These are phyloP conservation scores for Luffia ferchaultella DNA, from an alignment of 2,888 invertebrate genomes.

Conservation along the genomic window DNA sequence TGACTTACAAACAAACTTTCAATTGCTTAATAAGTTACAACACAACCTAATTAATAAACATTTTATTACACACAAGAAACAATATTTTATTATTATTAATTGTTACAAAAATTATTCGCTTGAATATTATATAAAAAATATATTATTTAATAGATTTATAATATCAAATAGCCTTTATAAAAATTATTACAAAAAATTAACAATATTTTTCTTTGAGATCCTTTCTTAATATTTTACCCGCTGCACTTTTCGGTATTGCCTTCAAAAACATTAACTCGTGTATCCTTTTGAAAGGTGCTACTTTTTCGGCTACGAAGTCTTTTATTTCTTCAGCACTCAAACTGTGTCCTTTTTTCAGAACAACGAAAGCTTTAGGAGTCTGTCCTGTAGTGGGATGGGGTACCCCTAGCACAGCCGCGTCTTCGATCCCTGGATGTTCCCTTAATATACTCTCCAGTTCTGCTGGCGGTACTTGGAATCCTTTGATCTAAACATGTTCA, in stretches of 20 bases:
- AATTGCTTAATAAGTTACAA: too few relatives aligned
- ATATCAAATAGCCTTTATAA: slow-evolving; percentile 22
- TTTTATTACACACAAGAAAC: too few relatives aligned
- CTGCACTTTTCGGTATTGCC: slow-evolving; percentile 58
- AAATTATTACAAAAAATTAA: background rate
- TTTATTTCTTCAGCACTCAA: slow-evolving; percentile 6
- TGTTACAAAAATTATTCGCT: too few relatives aligned
- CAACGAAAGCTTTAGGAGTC: slow-evolving; percentile 18
- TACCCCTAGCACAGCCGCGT: slow-evolving; percentile 80
- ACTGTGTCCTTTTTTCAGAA: slow-evolving; percentile 17
- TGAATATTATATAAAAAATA: too few relatives aligned
- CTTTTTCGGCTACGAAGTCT: slow-evolving; percentile 11
- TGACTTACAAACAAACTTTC: too few relatives aligned
- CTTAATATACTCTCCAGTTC: slow-evolving; percentile 77
- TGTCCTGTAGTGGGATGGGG: slow-evolving; percentile 71
- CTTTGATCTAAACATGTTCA: slow-evolving; percentile 61
- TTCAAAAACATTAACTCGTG: slow-evolving; percentile 31
- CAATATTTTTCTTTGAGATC: slow-evolving; percentile 34
- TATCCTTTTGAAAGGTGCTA: slow-evolving; percentile 17
- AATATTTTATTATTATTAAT: too few relatives aligned
- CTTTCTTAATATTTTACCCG: slow-evolving; percentile 75
- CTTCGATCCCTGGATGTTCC: slow-evolving; percentile 70
- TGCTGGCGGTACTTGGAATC: slow-evolving; percentile 78
- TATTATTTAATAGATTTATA: background rate
- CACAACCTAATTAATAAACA: too few relatives aligned